A percentile compares a stretch with the other conserved stretches of the same genome.
phyloP scores from a whole-genome alignment of 2,888 invertebrate genomes.

The Cosmorhoe ocellata region DNA sequence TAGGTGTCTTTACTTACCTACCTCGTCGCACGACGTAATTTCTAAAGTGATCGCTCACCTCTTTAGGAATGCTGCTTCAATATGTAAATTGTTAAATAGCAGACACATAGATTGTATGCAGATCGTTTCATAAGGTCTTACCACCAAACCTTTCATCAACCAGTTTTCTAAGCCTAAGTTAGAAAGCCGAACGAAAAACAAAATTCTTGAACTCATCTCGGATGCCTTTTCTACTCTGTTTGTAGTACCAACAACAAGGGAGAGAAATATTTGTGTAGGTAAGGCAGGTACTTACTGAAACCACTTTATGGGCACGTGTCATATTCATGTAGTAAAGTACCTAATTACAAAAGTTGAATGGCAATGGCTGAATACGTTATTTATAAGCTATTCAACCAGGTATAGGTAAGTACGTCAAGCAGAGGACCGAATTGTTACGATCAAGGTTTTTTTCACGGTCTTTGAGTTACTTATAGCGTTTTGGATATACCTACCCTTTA shows the following conservation, averaged over 20 bases:
- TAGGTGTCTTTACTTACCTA: too few relatives aligned
- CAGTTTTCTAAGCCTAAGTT: slow-evolving; percentile 19
- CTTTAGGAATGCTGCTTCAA: slow-evolving; percentile 5
- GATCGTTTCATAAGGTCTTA: slow-evolving; percentile 6
- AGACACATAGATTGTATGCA: background rate
- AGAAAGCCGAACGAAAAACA: slow-evolving; percentile 29
- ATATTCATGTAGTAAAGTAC: background rate
- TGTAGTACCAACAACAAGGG: too few relatives aligned
- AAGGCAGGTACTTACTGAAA: slow-evolving; percentile 4
- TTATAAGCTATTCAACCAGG: background rate
- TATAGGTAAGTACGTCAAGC: too few relatives aligned
- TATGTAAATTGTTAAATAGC: background rate
- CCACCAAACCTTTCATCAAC: slow-evolving; percentile 12
- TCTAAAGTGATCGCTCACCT: slow-evolving; percentile 8
- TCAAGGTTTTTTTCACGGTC: background rate
- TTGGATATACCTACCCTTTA: too few relatives aligned
- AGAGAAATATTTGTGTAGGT: too few relatives aligned
- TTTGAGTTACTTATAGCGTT: too few relatives aligned
- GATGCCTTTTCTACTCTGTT: slow-evolving; percentile 27
- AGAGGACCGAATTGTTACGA: background rate
- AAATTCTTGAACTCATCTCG: slow-evolving; percentile 22
- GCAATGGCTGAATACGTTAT: slow-evolving; percentile 3
- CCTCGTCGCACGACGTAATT: background rate
- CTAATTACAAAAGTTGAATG: slow-evolving; percentile 19
- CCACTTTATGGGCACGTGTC: slow-evolving; percentile 27